Evolutionary conservation across 2,113 vertebrate genomes (phyloP), one percentile per base, ranked within the genome.

Genomic region (Percopsis transmontana): DNA sequence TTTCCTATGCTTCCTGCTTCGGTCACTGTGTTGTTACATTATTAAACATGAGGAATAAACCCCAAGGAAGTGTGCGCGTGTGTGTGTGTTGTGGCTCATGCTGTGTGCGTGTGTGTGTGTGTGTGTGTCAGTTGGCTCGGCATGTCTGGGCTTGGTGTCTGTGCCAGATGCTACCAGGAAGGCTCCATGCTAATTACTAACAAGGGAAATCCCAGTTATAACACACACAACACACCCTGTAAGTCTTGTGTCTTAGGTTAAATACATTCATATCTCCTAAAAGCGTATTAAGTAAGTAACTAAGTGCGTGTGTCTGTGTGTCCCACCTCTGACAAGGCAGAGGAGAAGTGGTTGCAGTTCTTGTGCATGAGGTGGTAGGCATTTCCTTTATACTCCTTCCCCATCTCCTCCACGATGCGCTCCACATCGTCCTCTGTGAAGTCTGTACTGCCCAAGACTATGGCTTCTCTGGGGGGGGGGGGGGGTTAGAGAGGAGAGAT

Each of bases 331-430:
- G 97, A 98, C 75, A 99, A 92, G 61, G 96, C 93, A 56, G 96
- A 98, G 88, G 97, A 98, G 84, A 99, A 99, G 86, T 99, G 97
- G 91, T 99, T 99, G 90, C 97, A 99, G 93, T 99, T 99, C 93
- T 99, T 99, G 94, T 99, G 97, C 97, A 99, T 99, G 83, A 99
- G 94, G 80, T 99, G 97, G 86, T 99, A 99, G 65, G 97, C 95
- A 47, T 98, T 98, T 75, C 97, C 97, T 91, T 95, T 99, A 88
- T 97, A 99, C 82, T 99, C 97, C 80, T 99, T 99, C 68, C 97
- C 97, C 91, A 98, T 93, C 79, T 99, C 96, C 90, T 98, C 97
- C 66, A 98, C 93, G 57, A 99, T 98, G 70, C 95, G 94, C 89
- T 98, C 97, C 89, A 99, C 88, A 41, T 99, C 97, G 64, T 98